Base-by-base conservation (phyloP, 53 echinoderm and acorn worm genomes). In the Apostichopus leukothele region DNA sequence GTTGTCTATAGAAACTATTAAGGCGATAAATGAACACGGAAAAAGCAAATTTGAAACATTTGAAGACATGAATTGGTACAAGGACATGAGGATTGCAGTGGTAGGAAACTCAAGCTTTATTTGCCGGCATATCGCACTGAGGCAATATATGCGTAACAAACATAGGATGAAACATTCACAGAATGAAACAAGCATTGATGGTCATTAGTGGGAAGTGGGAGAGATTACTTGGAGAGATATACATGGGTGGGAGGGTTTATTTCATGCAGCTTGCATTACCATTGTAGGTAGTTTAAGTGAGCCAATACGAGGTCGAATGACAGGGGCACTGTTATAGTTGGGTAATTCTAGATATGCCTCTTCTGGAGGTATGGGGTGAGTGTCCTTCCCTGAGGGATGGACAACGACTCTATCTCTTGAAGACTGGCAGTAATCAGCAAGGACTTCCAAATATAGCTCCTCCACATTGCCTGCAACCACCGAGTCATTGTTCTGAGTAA, bases 381-480 rank as follows among this genome's bases (percentile, higher is more conserved):
- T 39, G 39, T 39, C 39, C 39, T 39, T 39, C 39, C 39, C 39
- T 13, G 51, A 51, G 0, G n/a, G 52, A 13, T 9, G 18, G 4
- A 13, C n/a, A 39, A 51, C 52, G n/a, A 10, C 51, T 39, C 12
- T 50, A 19, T 79, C 79, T 25, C 16, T 5, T 79, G 79, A 16
- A 14, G 79, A 79, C 79, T 79, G 79, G 52, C 79, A 79, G 52
- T 79, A 79, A 52, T 79, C 79, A 79, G 79, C 79, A 5, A 79
- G 52, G 9, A 79, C 79, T 53, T 79, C 79, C 51, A 79, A 79
- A 79, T 79, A 79, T 79, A 79, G 53, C 18, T 79, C 79, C 50
- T 79, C 79, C 50, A 79, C 79, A 79, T 79, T 79, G 50, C 51
- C 79, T 52, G 79, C n/a, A 19, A 79, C 19, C 52, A 19, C 16